A percentile compares a stretch with the other conserved stretches of the same genome.
phyloP scores from a whole-genome alignment of 2,113 vertebrate species.

The Osmerus mordax region DNA sequence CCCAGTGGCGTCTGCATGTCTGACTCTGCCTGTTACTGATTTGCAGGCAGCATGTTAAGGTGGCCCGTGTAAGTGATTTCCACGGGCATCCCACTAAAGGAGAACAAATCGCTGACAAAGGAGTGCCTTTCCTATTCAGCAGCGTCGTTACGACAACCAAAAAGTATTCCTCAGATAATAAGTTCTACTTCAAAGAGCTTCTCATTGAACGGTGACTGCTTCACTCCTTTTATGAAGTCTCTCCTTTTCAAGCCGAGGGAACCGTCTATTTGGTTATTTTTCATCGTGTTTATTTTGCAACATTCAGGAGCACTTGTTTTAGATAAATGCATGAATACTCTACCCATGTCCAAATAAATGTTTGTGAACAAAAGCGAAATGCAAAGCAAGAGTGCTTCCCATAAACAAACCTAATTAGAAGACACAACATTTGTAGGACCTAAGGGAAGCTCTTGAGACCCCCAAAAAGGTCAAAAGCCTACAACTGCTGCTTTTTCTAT shows the following conservation, averaged over 20 bases:
- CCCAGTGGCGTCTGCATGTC: conserved; percentile 97
- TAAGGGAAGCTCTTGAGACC: no score
- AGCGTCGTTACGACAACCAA: conserved; percentile 98
- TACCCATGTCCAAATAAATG: conserved; percentile 72
- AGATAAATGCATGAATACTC: conserved; percentile 89
- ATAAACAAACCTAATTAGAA: conserved; percentile 35
- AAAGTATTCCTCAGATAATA: conserved; percentile 97
- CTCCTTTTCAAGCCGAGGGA: conserved; percentile 80
- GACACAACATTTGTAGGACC: no score
- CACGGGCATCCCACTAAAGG: conserved; percentile 95
- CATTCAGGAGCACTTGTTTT: conserved; percentile 94
- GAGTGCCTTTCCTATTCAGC: conserved; percentile 92
- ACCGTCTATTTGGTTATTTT: conserved; percentile 96
- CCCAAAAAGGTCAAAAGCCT: background rate
- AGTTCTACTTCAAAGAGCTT: conserved; percentile 99
- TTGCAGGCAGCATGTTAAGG: conserved; percentile 95
- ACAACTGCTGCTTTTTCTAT: background rate
- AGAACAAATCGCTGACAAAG: conserved; percentile 99
- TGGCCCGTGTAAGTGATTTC: conserved; percentile 96
- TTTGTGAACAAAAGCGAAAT: conserved; percentile 64
- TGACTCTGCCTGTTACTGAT: conserved; percentile 95
- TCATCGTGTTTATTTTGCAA: conserved; percentile 96
- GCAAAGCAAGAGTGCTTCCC: background rate
- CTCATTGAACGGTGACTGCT: conserved; percentile 91
- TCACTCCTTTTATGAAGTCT: conserved; percentile 93